Base-by-base conservation (phyloP, 2,797 vertebrate species). In the Oryzias dopingdopingensis region DNA sequence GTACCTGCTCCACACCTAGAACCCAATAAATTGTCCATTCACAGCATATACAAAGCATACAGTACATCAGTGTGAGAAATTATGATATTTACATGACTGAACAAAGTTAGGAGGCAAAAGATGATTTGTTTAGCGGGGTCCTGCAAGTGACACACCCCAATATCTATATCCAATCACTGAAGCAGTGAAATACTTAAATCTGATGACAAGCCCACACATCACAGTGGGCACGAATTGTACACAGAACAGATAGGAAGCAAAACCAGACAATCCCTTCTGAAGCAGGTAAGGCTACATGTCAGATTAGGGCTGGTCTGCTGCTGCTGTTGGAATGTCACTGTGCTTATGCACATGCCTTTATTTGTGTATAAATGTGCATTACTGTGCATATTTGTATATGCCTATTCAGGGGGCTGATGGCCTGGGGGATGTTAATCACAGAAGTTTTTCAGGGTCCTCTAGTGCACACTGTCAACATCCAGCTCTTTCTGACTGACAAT, bases 201-300 rank as follows among this genome's bases (percentile, higher is more conserved):
- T 56, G 77, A 85, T 73, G 80, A 86, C 72, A 52, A 84, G 82
- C 80, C 86, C 80, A 80, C 73, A 71, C 49, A 54, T 62, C 70
- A 80, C 81, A 37, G 76, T 54, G 70, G 79, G 74, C 80, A 80
- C 74, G 62, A 53, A 83, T 7, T 44, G 52, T 52, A 65, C 83
- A 67, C 53, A 84, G 59, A 57, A 87, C 84, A 79, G 67, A 91
- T 90, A 89, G 89, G 90, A 91, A 92, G 93, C 74, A 74, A 60
- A 76, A 75, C 74, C 51, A 76, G 65, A 81, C 81, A 55, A 71
- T 66, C 79, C 79, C 81, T 75, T 86, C 73, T 77, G 74, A 87
- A 88, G 93, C 93, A 90, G 92, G 91, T 95, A 95, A 96, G 95
- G 95, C 95, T 94, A 93, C 90, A 94, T 90, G 89, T 92, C 92